These are phyloP conservation scores for Arion vulgaris DNA, from an alignment of 1,140 invertebrate genomes.

Conservation along the genomic window DNA sequence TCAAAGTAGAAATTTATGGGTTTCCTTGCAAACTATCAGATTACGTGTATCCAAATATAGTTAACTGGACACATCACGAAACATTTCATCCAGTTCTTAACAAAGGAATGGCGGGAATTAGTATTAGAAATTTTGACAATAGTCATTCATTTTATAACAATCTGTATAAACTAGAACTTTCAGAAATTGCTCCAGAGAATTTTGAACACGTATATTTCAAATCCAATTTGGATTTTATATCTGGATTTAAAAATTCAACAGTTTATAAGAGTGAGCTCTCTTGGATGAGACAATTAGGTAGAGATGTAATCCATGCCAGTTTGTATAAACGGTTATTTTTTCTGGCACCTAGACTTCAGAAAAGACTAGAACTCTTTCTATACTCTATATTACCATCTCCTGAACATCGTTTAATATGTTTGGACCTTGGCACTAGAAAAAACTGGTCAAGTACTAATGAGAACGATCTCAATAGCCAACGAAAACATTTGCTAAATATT, in stretches of 20 bases:
- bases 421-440: constrained; percentile 34
- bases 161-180: background rate
- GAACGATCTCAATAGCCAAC: background rate
- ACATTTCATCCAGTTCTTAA: background rate
- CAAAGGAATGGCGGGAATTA: background rate
- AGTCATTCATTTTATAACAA: constrained; percentile 3
- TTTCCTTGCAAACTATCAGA: constrained; percentile 35
- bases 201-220: constrained; percentile 27
- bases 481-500: constrained; percentile 1
- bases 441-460: constrained; percentile 28
- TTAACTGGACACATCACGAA: constrained; percentile 36
- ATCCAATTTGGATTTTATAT: constrained; percentile 31
- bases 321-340: constrained; percentile 32
- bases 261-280: constrained; percentile 9
- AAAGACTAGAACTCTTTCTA: constrained; percentile 9
- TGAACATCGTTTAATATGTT: constrained; percentile 37
- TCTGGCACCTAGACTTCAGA: background rate
- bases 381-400: background rate
- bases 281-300: constrained; percentile 30
- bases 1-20: constrained; percentile 33
- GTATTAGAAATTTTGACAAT: background rate
- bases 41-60: constrained; percentile 28
- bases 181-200: constrained; percentile 9
- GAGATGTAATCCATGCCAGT: constrained; percentile 4
- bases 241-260: constrained; percentile 13